Percentiles rank a stretch among this genome's conserved stretches.
Conservation (phyloP, 2,888 invertebrate species). For the Synanthedon formicaeformis region DNA sequence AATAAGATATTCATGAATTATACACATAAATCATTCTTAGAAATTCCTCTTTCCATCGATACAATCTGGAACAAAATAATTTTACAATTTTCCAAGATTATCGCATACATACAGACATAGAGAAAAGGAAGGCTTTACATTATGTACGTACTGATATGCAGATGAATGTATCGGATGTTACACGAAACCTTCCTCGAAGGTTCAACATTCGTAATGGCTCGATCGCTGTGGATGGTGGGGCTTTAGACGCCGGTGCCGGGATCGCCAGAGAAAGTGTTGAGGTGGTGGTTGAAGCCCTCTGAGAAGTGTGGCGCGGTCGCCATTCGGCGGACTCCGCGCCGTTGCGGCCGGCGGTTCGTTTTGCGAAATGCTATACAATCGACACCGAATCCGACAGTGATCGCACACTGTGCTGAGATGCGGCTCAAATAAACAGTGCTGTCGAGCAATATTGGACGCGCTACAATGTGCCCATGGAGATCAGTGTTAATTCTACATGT, state of each 20-base stretch:
- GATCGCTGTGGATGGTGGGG: slow-evolving; percentile 15
- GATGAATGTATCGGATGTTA: too few relatives aligned
- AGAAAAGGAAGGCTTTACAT: too few relatives aligned
- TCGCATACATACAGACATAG: too few relatives aligned
- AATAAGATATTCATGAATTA: too few relatives aligned
- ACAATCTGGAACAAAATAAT: too few relatives aligned
- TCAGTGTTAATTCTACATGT: slow-evolving; percentile 52
- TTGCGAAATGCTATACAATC: slow-evolving; percentile 59
- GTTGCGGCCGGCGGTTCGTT: slow-evolving; percentile 51
- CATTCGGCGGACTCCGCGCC: slow-evolving; percentile 55
- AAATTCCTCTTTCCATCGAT: too few relatives aligned
- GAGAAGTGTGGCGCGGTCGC: slow-evolving; percentile 11
- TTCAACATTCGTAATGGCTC: too few relatives aligned
- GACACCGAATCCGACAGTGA: slow-evolving; percentile 49
- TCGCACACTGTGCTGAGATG: slow-evolving; percentile 48
- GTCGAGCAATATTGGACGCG: slow-evolving; percentile 16
- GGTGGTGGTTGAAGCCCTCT: slow-evolving; percentile 57
- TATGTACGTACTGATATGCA: too few relatives aligned
- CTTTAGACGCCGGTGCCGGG: neutral
- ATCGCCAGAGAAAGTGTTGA: slow-evolving; percentile 45
- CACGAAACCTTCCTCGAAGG: too few relatives aligned
- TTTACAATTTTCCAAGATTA: too few relatives aligned
- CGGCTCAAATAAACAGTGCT: slow-evolving; percentile 56
- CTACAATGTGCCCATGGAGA: slow-evolving; percentile 65
- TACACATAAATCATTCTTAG: too few relatives aligned